phyloP scores from a whole-genome alignment of 1,140 invertebrate species.

The Antheraea pernyi region DNA sequence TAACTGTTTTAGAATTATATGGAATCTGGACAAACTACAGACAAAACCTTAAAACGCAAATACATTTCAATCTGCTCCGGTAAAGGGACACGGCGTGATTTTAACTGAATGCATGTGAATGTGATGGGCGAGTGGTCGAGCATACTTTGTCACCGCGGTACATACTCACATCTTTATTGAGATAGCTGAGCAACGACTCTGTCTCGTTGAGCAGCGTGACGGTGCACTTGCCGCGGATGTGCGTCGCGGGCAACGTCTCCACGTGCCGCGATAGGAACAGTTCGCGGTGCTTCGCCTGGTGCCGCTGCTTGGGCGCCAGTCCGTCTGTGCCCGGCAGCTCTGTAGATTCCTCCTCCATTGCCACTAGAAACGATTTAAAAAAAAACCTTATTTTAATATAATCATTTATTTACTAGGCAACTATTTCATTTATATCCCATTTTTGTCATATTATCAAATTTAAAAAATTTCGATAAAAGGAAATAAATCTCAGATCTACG shows the following conservation, averaged over 20 bases:
- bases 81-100: too few species aligned
- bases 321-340: conserved; percentile 76
- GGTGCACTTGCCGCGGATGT: conserved; percentile 99
- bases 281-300: conserved; percentile 98
- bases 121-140: too few species aligned
- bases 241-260: conserved; percentile 98
- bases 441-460: too few species aligned
- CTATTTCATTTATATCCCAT: not conserved
- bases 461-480: too few species aligned
- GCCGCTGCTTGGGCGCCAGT: conserved; percentile 88
- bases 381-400: not conserved
- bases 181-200: conserved; percentile 96
- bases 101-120: too few species aligned
- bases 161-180: conserved; percentile 95
- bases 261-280: conserved; percentile 98
- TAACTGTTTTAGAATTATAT: too few species aligned
- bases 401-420: too few species aligned
- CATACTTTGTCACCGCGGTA: conserved; percentile 38
- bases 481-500: too few species aligned
- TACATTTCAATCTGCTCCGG: too few species aligned
- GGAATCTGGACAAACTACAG: too few species aligned
- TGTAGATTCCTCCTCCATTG: conserved; percentile 74
- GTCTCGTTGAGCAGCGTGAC: conserved; percentile 99
- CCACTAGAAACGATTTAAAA: conserved; percentile 48
- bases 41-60: too few species aligned